Percentiles rank a stretch among this genome's conserved stretches.
phyloP scores from a whole-genome alignment of 2,888 invertebrate species.

The Leptopilina myrica region DNA sequence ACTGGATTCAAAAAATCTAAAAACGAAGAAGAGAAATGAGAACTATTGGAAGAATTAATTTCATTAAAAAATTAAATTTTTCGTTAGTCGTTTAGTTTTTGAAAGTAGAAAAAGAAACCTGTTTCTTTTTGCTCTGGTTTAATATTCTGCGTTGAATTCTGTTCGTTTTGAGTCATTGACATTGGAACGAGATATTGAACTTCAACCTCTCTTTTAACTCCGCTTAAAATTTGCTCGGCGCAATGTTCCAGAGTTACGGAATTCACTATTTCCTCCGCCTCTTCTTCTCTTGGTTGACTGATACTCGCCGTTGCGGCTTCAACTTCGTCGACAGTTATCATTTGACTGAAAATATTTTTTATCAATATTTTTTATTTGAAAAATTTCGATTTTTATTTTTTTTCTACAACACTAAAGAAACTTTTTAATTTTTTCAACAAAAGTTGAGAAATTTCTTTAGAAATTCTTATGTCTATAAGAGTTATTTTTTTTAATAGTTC shows the following conservation, averaged over 20 bases:
- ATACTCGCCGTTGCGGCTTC: conserved; percentile 80
- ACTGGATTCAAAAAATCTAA: conserved; percentile 81
- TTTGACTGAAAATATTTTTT: conserved; percentile 58
- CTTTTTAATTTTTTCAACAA: too few relatives aligned
- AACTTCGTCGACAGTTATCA: conserved; percentile 75
- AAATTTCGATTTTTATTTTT: too few relatives aligned
- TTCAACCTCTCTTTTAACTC: conserved; percentile 80
- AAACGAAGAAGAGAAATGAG: neutral
- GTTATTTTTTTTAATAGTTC: too few relatives aligned
- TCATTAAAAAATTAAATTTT: too few relatives aligned
- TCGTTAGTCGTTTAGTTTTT: too few relatives aligned
- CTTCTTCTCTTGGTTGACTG: conserved; percentile 65
- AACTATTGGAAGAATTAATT: too few relatives aligned
- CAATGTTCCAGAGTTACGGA: conserved; percentile 78
- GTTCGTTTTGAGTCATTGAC: conserved; percentile 61
- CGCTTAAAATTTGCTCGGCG: conserved; percentile 81
- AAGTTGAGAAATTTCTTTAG: neutral
- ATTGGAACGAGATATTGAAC: conserved; percentile 79
- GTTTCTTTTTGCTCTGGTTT: conserved; percentile 69
- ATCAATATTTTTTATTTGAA: neutral
- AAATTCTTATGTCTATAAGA: too few relatives aligned
- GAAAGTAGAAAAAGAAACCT: conserved; percentile 58
- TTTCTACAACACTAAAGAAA: too few relatives aligned
- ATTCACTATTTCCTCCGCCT: conserved; percentile 61
- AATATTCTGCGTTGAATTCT: conserved; percentile 52